Percentiles rank a stretch among this genome's conserved stretches.
These are phyloP conservation scores for Sarcophaga carnaria DNA, from an alignment of 2,888 invertebrate species.

Conservation along the genomic window DNA sequence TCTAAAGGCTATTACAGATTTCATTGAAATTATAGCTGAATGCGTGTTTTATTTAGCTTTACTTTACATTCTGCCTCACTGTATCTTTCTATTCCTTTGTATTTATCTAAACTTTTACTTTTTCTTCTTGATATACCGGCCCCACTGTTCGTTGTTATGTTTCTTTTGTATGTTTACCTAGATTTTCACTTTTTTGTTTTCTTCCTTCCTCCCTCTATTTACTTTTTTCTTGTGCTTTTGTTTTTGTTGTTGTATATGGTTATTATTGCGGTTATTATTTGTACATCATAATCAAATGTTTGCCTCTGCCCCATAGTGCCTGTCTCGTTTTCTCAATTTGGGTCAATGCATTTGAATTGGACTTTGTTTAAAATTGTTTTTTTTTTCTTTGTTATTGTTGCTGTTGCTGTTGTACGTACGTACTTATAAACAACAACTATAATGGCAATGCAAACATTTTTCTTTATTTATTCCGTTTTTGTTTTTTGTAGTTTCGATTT, in stretches of 20 bases:
- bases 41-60: no score
- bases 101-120: no score
- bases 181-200: constrained; percentile 7
- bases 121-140: no score
- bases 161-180: not conserved
- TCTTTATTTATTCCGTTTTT: constrained; percentile 23
- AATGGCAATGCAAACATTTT: no score
- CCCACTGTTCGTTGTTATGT: no score
- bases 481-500: not conserved
- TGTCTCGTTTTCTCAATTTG: constrained; percentile 58
- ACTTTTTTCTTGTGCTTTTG: no score
- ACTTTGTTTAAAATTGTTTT: constrained; percentile 47
- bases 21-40: no score
- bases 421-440: no score
- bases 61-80: no score
- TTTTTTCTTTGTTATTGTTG: not conserved
- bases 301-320: constrained; percentile 31
- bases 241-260: constrained; percentile 20
- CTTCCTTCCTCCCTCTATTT: not conserved
- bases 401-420: no score
- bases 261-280: constrained; percentile 16
- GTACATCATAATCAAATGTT: constrained; percentile 38
- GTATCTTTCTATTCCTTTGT: no score
- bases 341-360: constrained; percentile 68
- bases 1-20: no score